Evolutionary conservation across 2,113 vertebrate species (phyloP).

Genomic region (Junco hyemalis): DNA sequence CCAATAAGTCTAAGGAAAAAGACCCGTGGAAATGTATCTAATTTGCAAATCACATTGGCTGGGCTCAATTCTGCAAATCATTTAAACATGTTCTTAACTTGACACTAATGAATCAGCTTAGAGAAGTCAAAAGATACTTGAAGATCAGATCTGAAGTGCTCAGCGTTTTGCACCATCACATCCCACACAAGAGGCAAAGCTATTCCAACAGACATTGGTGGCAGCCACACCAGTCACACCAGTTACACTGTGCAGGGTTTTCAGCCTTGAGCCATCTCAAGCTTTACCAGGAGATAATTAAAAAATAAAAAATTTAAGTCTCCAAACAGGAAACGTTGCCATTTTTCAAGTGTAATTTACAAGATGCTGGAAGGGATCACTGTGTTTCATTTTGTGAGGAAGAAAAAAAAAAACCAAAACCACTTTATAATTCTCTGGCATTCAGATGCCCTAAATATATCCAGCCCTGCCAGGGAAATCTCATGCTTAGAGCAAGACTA

Average conservation of each 20-base stretch:
- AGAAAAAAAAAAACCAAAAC: neutral
- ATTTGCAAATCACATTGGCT: neutral
- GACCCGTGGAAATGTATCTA: neutral
- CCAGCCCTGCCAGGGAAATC: neutral
- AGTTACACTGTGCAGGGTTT: rapidly evolving
- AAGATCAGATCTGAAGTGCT: neutral
- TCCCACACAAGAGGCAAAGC: rapidly evolving
- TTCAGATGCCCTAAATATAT: neutral
- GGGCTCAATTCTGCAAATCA: neutral
- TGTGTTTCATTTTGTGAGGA: neutral
- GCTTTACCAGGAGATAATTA: neutral
- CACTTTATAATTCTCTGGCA: neutral
- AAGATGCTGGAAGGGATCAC: neutral
- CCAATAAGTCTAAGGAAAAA: neutral
- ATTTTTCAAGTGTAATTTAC: neutral
- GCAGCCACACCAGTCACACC: neutral
- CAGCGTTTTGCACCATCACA: neutral
- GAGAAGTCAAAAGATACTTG: neutral
- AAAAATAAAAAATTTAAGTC: neutral
- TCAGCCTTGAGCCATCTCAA: neutral
- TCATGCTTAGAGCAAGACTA: neutral
- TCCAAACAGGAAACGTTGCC: neutral
- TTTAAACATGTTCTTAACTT: neutral
- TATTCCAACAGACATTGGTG: rapidly evolving
- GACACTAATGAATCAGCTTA: neutral